A percentile compares a stretch with the other conserved stretches of the same genome.
phyloP scores from a whole-genome alignment of 2,888 invertebrate genomes.

The Ennomos erosarius region DNA sequence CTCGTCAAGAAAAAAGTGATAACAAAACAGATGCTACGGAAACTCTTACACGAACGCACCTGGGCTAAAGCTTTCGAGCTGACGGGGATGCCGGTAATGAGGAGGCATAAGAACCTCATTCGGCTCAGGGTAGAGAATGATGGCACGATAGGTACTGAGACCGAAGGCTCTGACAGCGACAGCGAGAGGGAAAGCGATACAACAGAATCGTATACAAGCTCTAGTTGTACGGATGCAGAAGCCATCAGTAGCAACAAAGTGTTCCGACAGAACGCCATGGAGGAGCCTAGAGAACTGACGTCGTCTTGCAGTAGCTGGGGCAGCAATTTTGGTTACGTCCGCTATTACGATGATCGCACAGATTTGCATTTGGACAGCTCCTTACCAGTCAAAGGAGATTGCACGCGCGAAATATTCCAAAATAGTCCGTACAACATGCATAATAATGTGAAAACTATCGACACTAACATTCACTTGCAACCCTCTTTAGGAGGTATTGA shows the following conservation, averaged over 20 bases:
- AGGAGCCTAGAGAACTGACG: constrained; percentile 67
- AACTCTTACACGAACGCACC: constrained; percentile 88
- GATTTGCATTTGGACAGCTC: constrained; percentile 69
- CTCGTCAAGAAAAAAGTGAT: constrained; percentile 90
- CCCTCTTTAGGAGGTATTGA: constrained; percentile 29
- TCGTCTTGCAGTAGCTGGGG: constrained; percentile 84
- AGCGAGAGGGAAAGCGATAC: constrained; percentile 74
- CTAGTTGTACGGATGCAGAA: constrained; percentile 70
- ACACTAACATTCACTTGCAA: constrained; percentile 41
- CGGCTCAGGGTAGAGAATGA: constrained; percentile 73
- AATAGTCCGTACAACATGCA: constrained; percentile 48
- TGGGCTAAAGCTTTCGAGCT: constrained; percentile 81
- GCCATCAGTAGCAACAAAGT: constrained; percentile 66
- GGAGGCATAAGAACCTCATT: constrained; percentile 77
- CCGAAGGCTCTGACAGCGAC: constrained; percentile 74
- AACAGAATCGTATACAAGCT: constrained; percentile 72
- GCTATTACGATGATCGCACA: constrained; percentile 85
- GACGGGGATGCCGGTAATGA: constrained; percentile 73
- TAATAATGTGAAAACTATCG: constrained; percentile 40
- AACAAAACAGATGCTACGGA: constrained; percentile 89
- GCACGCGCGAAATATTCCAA: constrained; percentile 72
- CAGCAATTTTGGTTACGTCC: constrained; percentile 88
- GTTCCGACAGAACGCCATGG: constrained; percentile 86
- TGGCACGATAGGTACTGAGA: constrained; percentile 73
- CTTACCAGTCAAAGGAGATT: constrained; percentile 62